Base-by-base conservation (phyloP, 1,140 invertebrate genomes). In the Rhynchophorus ferrugineus region DNA sequence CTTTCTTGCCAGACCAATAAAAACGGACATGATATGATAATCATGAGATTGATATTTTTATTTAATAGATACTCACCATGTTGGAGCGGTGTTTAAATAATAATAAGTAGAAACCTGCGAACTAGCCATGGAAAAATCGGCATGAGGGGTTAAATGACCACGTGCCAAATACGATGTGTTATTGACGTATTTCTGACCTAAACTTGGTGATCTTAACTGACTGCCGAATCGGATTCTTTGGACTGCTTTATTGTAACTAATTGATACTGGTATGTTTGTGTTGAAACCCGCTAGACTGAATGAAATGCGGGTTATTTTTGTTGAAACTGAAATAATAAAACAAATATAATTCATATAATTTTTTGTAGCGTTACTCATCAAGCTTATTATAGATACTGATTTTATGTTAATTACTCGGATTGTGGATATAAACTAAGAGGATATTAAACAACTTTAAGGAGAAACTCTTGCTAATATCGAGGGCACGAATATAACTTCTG, bases 111-210 rank as follows among this genome's bases (percentile, higher is more conserved):
- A 61, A 38, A 68, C 66, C 58, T 78, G 75, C 46, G 71, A 66
- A 1, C 68, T 58, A 3, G 63, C 64, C 20, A 72, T 71, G 14
- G 74, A 60, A 60, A 76, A 76, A 62, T 80, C 78, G 1, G 70
- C 74, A 53, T 75, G 69, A 0, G 78, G 73, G 3, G 75, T 66
- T 18, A 79, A 58, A 53, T 79, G 78, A 3, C 77, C 78, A 44
- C 73, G 64, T 2, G 73, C 69, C 17, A 79, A 51, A 54, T 62
- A 72, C 8, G 60, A 66, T 0, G 59, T 66, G 0, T 42, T 53
- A 20, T 59, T 67, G 5, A 74, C 62, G 48, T 70, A 75, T 14
- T 61, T 43, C 7, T 61, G 20, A 1, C 67, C 64, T 44, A 66
- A 44, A 2, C 13, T 19, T 8, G 57, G 13, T 3, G 66, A 67